Evolutionary conservation across 2,888 invertebrate genomes (phyloP).

Genomic region (Augiades crinisus): DNA sequence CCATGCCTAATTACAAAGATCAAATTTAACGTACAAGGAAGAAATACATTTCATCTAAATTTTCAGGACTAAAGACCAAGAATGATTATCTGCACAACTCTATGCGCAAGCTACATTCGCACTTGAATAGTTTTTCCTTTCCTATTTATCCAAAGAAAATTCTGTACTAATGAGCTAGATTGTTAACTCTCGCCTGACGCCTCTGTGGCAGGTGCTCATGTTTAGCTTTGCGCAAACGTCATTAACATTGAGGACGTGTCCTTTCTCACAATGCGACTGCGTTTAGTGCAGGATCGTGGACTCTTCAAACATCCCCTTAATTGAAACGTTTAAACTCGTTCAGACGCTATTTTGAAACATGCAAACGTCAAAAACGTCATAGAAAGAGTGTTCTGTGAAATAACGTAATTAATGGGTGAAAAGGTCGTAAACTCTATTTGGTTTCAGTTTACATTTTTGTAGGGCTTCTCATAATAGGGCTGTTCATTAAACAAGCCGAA

Average conservation of each 20-base stretch:
- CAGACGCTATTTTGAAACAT: not conserved
- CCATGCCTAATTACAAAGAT: too few species aligned
- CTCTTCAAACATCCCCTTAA: constrained; percentile 1
- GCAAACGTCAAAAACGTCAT: not conserved
- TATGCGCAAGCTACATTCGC: not conserved
- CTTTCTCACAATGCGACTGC: constrained; percentile 20
- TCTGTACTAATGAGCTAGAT: constrained; percentile 67
- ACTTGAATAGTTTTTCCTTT: constrained; percentile 42
- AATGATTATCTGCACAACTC: too few species aligned
- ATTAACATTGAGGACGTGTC: constrained; percentile 42
- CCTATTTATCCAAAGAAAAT: constrained; percentile 50
- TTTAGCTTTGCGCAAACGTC: constrained; percentile 49
- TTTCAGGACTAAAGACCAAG: too few species aligned
- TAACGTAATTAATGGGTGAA: not conserved
- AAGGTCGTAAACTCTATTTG: not conserved
- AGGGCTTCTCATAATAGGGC: not conserved
- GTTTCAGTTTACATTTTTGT: not conserved
- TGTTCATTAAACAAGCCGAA: not conserved
- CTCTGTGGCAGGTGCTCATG: constrained; percentile 53
- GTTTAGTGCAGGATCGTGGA: constrained; percentile 13
- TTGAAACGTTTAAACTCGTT: constrained; percentile 4
- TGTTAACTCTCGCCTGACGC: constrained; percentile 49
- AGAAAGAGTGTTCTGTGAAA: not conserved
- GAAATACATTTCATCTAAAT: too few species aligned
- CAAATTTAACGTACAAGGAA: too few species aligned